A percentile compares a stretch with the other conserved stretches of the same genome.
These are phyloP conservation scores for Polypedilum pembai DNA, from an alignment of 1,140 invertebrate species.

Conservation along the genomic window DNA sequence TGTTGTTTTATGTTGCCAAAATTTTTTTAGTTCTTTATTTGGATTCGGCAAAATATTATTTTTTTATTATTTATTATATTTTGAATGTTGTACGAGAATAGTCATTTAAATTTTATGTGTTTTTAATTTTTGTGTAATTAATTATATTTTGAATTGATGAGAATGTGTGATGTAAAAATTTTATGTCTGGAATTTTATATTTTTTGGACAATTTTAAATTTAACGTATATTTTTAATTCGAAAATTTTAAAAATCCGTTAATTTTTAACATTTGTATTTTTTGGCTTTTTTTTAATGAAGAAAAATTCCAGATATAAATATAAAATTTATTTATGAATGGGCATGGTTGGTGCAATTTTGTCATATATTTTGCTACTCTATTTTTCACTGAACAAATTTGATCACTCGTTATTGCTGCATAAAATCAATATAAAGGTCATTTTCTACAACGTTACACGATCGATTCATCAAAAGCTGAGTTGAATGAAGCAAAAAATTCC, in stretches of 20 bases:
- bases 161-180: no score
- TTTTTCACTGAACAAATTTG: not conserved
- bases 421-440: no score
- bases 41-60: slow-evolving; percentile 8
- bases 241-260: not conserved
- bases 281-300: not conserved
- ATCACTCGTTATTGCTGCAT: no score
- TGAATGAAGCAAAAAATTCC: not conserved
- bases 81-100: not conserved
- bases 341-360: not conserved
- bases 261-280: not conserved
- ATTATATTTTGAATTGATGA: not conserved
- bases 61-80: slow-evolving; percentile 12
- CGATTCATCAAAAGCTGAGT: not conserved
- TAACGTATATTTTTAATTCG: not conserved
- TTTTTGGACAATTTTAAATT: not conserved
- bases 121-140: not conserved
- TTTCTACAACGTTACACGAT: not conserved
- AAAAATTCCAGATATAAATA: not conserved
- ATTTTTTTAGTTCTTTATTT: slow-evolving; percentile 30
- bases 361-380: slow-evolving; percentile 1
- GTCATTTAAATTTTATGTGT: not conserved
- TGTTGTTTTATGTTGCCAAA: slow-evolving; percentile 33
- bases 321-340: not conserved
- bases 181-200: no score